Percentiles rank a stretch among this genome's conserved stretches.
These are phyloP conservation scores for Sisyra terminalis DNA, from an alignment of 2,888 invertebrate species.

Conservation along the genomic window DNA sequence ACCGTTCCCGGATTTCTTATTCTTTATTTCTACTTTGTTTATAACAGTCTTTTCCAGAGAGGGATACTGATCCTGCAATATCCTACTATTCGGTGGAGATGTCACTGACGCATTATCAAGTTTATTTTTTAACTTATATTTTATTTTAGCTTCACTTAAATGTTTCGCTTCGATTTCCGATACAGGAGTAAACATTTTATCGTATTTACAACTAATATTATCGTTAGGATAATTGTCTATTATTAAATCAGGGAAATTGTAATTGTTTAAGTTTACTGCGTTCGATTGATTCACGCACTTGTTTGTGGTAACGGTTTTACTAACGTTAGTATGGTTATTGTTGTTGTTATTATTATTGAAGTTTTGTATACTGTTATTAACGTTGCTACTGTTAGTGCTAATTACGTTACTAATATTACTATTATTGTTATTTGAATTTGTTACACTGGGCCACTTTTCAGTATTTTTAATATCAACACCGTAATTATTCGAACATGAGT, in stretches of 20 bases:
- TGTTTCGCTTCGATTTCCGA: conserved; percentile 8
- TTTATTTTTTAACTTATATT: conserved; percentile 7
- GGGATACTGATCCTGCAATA: conserved; percentile 24
- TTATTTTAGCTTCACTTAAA: conserved; percentile 10
- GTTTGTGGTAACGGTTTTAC: conserved; percentile 9
- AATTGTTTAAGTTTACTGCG: conserved; percentile 17
- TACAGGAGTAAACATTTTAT: conserved; percentile 7
- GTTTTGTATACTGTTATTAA: neutral
- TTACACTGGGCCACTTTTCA: conserved; percentile 14
- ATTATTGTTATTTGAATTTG: conserved; percentile 6
- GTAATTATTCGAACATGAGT: conserved; percentile 10
- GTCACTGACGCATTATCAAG: conserved; percentile 9
- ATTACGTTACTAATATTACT: neutral
- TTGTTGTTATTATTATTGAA: conserved; percentile 9
- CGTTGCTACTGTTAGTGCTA: conserved; percentile 4
- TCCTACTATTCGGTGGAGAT: conserved; percentile 19
- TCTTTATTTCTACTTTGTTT: neutral
- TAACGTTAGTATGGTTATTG: conserved; percentile 11
- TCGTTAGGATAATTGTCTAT: conserved; percentile 6
- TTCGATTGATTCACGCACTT: neutral
- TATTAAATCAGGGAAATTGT: conserved; percentile 35
- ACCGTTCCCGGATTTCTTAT: conserved; percentile 19
- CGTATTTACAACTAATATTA: conserved; percentile 2
- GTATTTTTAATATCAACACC: conserved; percentile 18
- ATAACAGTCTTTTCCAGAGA: conserved; percentile 26